phyloP scores from a whole-genome alignment of 2,888 invertebrate genomes.

The Drosophila quasianomalipes region DNA sequence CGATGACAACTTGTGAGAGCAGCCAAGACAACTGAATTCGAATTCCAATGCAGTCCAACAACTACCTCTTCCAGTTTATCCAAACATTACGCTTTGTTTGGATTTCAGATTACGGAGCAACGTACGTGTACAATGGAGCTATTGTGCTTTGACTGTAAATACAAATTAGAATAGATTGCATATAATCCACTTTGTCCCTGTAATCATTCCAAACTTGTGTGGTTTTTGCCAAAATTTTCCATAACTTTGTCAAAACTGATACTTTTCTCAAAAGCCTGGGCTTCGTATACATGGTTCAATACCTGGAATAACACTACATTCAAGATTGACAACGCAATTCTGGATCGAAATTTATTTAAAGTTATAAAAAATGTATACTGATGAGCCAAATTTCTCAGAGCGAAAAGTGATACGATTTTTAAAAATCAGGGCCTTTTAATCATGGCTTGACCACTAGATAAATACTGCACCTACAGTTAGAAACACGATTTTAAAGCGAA shows the following conservation, averaged over 20 bases:
- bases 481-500: no score
- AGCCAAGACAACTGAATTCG: conserved; percentile 32
- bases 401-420: background rate
- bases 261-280: background rate
- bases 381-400: background rate
- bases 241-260: background rate
- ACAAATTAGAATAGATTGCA: conserved; percentile 8
- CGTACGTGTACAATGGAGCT: background rate
- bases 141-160: background rate
- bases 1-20: conserved; percentile 56
- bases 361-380: no score
- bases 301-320: background rate
- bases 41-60: conserved; percentile 19
- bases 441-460: background rate
- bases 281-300: background rate
- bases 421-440: background rate
- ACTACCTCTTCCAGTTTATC: conserved; percentile 53
- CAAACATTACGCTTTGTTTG: conserved; percentile 42
- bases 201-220: background rate
- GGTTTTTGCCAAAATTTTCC: background rate
- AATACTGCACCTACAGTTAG: background rate
- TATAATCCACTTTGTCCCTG: background rate
- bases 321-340: no score
- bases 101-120: conserved; percentile 8
- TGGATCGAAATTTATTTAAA: no score